A percentile compares a stretch with the other conserved stretches of the same genome.
Conservation (phyloP, 2,113 vertebrate species). For the Monopterus albus region DNA sequence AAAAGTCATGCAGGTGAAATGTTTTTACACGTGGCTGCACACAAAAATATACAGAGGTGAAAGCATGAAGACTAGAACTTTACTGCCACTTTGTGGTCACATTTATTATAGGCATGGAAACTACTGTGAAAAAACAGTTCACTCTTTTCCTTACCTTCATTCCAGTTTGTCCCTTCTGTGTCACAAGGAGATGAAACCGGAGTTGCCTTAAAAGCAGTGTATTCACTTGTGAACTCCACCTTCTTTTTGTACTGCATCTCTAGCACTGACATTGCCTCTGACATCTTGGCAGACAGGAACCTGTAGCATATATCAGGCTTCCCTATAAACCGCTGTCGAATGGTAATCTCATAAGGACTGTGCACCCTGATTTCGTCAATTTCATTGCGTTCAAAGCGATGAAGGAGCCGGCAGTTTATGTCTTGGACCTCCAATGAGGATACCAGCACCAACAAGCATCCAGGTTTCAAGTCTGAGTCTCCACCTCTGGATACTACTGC, state of each 20-base stretch:
- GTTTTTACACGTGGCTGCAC: slow-evolving; percentile 60
- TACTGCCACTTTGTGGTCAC: slow-evolving; percentile 73
- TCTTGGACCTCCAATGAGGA: slow-evolving; percentile 89
- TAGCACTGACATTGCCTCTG: slow-evolving; percentile 83
- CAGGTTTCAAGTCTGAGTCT: slow-evolving; percentile 83
- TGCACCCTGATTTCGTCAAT: slow-evolving; percentile 90
- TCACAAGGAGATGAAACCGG: slow-evolving; percentile 75
- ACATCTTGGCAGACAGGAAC: slow-evolving; percentile 91
- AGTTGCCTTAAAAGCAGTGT: slow-evolving; percentile 73
- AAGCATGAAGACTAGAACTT: slow-evolving; percentile 49
- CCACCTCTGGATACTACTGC: slow-evolving; percentile 84
- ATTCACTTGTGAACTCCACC: slow-evolving; percentile 84
- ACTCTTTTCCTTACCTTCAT: slow-evolving; percentile 80
- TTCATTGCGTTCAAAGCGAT: slow-evolving; percentile 86
- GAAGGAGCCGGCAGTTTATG: slow-evolving; percentile 80
- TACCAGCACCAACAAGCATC: slow-evolving; percentile 82
- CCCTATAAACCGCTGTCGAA: slow-evolving; percentile 92
- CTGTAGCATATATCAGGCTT: slow-evolving; percentile 87
- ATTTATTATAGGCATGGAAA: slow-evolving; percentile 14
- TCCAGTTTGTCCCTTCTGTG: slow-evolving; percentile 72
- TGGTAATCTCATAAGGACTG: slow-evolving; percentile 88
- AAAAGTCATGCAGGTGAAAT: slow-evolving; percentile 45
- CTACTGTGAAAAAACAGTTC: not conserved
- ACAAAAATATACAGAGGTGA: slow-evolving; percentile 18
- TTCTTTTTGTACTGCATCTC: slow-evolving; percentile 90